Base-by-base conservation (phyloP, 2,888 invertebrate genomes). In the Drosophila tanythrix region DNA sequence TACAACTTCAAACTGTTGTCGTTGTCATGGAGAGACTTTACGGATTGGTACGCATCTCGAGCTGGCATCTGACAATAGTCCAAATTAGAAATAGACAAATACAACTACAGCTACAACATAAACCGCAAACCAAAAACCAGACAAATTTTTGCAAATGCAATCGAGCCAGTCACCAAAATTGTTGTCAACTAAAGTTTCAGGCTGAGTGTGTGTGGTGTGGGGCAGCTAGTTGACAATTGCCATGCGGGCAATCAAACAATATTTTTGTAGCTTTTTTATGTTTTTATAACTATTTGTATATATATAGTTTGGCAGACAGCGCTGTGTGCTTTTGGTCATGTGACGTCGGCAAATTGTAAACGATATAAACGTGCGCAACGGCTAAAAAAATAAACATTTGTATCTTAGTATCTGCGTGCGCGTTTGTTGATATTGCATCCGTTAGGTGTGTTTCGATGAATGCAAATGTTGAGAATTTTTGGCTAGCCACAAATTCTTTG, bases 401-500 rank as follows among this genome's bases (percentile, higher is more conserved):
- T 80, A 79, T 86, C 77, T 87, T 64, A 69, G 75, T 82, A 81
- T 83, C 63, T 68, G 58, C 27, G 63, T 11, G 69, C 4, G 58
- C 62, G 51, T 21, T 51, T 70, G 79, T 70, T 70, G 68, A 65
- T 78, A 85, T 74, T 85, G 84, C 84, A 85, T 85, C 84, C 84
- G 84, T 88, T 88, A 83, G 84, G 83, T 85, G 84, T 85, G 74
- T 84, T 79, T 83, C 75, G 79, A 68, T 88, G 84, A 74, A 85
- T 85, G 84, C 84, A 85, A 85, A 85, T 86, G 84, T 81, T 83
- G 69, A 81, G 81, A 84, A 78, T 15, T 8, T 33, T 52, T 83
- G 76, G 69, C 59, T 68, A 79, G 74, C 82, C 73, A 70, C 51
- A 66, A 57, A 25, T 15, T 74, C 36, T 62, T 78, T 64, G 66